phyloP scores from a whole-genome alignment of 2,888 invertebrate species.

The Pristionchus fissidentatus region DNA sequence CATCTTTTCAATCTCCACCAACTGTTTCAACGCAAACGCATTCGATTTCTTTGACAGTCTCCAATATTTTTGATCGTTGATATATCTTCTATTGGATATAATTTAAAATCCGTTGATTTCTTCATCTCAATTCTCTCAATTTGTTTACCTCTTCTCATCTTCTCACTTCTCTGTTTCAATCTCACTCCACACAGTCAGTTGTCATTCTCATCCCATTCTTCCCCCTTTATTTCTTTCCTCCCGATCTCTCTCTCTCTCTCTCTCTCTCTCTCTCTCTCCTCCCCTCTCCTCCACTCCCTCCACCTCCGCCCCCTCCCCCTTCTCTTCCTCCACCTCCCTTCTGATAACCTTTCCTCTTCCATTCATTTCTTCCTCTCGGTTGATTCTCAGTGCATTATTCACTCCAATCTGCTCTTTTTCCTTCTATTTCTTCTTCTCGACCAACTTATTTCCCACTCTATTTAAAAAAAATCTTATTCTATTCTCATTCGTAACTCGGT shows the following conservation, averaged over 20 bases:
- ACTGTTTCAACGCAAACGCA: too few species aligned
- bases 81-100: too few species aligned
- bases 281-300: not conserved
- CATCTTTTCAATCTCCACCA: too few species aligned
- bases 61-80: too few species aligned
- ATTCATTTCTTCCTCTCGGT: not conserved
- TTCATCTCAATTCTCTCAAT: too few species aligned
- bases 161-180: not conserved
- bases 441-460: not conserved
- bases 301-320: not conserved
- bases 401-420: not conserved
- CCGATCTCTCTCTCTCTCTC: not conserved
- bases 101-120: too few species aligned
- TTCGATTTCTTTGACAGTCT: too few species aligned
- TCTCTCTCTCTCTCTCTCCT: not conserved
- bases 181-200: not conserved
- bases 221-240: not conserved
- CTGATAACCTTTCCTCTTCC: not conserved
- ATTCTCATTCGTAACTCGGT: too few species aligned
- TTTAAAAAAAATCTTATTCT: too few species aligned
- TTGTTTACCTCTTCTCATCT: not conserved
- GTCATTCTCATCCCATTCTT: not conserved
- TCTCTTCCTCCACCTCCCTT: not conserved
- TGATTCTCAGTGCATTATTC: not conserved
- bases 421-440: not conserved